Evolutionary conservation across 53 echinoderm and acorn worm species (phyloP).

Genomic region (Holothuria scabra): DNA sequence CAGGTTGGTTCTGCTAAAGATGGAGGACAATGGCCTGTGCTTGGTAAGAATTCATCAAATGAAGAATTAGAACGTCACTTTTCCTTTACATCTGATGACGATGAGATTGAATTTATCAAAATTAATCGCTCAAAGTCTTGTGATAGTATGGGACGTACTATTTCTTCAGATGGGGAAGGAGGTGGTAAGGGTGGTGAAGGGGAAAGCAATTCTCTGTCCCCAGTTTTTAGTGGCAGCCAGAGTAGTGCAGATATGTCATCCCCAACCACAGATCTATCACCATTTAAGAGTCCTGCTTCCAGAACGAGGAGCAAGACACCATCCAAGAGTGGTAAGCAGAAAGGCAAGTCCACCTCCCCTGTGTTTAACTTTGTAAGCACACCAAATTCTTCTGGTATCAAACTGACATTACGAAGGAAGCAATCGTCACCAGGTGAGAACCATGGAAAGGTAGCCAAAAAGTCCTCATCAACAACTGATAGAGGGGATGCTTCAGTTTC

Average conservation of each 20-base stretch:
- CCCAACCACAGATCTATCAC: neutral
- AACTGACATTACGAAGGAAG: neutral
- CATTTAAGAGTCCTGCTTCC: conserved; percentile 12
- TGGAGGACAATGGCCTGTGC: no score
- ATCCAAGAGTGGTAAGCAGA: neutral
- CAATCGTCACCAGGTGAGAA: neutral
- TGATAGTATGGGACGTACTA: conserved; percentile 6
- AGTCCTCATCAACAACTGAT: neutral
- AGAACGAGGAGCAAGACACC: conserved; percentile 1
- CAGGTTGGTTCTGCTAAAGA: no score
- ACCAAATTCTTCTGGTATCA: conserved; percentile 14
- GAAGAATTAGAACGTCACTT: conserved; percentile 25
- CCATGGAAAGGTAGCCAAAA: neutral
- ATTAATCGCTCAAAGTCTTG: conserved; percentile 11
- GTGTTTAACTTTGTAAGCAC: conserved; percentile 31
- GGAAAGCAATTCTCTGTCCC: neutral
- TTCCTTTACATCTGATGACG: conserved; percentile 35
- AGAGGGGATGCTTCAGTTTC: neutral
- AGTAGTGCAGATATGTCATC: neutral
- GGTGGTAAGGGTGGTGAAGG: neutral
- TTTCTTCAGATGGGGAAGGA: conserved; percentile 2
- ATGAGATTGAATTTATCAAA: conserved; percentile 33
- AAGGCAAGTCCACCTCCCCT: conserved; percentile 5
- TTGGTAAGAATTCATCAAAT: neutral
- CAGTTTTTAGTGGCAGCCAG: conserved; percentile 5